phyloP scores from a whole-genome alignment of 2,113 vertebrate species.

The Psittacus erithacus region DNA sequence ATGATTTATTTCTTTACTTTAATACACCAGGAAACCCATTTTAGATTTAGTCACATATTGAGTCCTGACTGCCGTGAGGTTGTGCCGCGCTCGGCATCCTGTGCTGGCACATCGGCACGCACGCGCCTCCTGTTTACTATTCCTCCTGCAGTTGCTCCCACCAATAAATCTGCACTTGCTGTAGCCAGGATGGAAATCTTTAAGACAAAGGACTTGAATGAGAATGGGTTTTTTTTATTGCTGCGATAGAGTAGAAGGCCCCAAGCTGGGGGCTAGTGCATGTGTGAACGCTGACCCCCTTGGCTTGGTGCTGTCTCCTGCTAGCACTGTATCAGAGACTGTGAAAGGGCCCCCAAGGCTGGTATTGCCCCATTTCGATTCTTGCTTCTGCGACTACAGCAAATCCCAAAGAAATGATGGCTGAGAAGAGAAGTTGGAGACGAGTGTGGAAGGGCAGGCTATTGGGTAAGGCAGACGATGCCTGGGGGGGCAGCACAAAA shows the following conservation, averaged over 20 bases:
- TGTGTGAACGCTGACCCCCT: constrained; percentile 31
- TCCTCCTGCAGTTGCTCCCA: constrained; percentile 39
- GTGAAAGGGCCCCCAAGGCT: constrained; percentile 9
- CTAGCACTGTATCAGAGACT: not conserved
- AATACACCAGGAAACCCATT: not conserved
- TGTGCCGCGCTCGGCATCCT: accelerated
- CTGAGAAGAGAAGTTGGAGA: constrained; percentile 23
- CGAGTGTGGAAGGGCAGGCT: not conserved
- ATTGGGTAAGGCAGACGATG: not conserved
- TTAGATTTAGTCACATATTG: not conserved
- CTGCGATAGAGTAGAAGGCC: constrained; percentile 43
- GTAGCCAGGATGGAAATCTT: constrained; percentile 60
- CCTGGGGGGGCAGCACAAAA: constrained; percentile 18
- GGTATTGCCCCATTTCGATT: not conserved
- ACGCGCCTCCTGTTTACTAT: constrained; percentile 3
- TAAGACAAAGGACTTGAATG: constrained; percentile 59
- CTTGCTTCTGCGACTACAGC: not conserved
- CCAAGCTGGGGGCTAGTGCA: constrained; percentile 14
- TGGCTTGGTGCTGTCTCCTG: not conserved
- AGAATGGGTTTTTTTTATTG: constrained; percentile 45
- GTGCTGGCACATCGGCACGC: not conserved
- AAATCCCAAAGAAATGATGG: not conserved
- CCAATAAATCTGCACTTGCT: constrained; percentile 55
- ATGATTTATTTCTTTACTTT: not conserved
- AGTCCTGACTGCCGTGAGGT: not conserved